phyloP scores from a whole-genome alignment of 2,888 invertebrate genomes.

The Xiphydria camelus region DNA sequence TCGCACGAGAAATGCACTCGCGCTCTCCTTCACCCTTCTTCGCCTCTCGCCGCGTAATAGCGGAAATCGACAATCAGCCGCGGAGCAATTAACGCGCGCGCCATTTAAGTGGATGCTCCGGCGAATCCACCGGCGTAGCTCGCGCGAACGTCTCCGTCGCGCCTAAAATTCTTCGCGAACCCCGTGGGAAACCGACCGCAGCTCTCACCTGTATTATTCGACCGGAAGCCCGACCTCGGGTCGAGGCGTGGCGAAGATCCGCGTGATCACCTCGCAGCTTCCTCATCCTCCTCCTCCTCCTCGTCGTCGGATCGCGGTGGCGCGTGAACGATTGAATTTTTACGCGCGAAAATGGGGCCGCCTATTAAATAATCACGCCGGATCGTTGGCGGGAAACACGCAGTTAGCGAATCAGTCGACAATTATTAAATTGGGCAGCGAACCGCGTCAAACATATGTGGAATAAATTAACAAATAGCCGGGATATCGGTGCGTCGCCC shows the following conservation, averaged over 20 bases:
- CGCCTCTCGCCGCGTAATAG: constrained; percentile 20
- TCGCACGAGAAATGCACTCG: background rate
- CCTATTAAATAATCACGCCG: constrained; percentile 13
- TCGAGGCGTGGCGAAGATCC: background rate
- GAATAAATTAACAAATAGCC: constrained; percentile 37
- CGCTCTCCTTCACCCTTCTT: constrained; percentile 13
- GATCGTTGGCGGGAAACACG: constrained; percentile 7
- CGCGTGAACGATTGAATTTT: constrained; percentile 15
- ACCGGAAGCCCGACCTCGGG: background rate
- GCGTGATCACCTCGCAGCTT: too few relatives aligned
- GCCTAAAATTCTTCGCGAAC: too few relatives aligned
- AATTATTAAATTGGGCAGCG: constrained; percentile 43
- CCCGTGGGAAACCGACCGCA: too few relatives aligned
- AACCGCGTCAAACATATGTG: constrained; percentile 32
- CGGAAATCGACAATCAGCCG: constrained; percentile 31
- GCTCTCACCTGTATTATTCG: background rate
- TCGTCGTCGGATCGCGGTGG: constrained; percentile 7
- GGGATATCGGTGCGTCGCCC: constrained; percentile 21
- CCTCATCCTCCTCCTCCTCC: constrained; percentile 5
- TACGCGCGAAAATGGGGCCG: constrained; percentile 25
- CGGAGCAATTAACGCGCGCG: constrained; percentile 27
- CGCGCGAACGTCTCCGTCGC: background rate
- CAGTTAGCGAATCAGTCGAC: constrained; percentile 35
- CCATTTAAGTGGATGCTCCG: constrained; percentile 29
- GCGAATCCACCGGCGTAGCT: too few relatives aligned